Evolutionary conservation across 2,113 vertebrate species (phyloP), one percentile per base, ranked within the genome.

Genomic region (Poecile atricapillus): DNA sequence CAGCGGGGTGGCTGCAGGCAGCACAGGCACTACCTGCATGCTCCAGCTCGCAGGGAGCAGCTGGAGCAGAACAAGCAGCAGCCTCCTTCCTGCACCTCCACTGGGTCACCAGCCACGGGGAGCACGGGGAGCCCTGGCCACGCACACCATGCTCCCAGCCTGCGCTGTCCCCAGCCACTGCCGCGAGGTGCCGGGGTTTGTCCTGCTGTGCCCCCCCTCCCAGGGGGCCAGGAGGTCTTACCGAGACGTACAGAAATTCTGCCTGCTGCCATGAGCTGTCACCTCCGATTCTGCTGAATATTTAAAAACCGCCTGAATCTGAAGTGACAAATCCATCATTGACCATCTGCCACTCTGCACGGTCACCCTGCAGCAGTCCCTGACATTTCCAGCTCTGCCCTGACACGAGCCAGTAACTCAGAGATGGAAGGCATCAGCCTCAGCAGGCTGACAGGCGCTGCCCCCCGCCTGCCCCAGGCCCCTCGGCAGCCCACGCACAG

Each of bases 251-350:
- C 50, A 86, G 84, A 88, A 82, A 94, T 94, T 93, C 83, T 89
- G 92, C 84, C 85, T 80, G 85, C 95, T 95, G 93, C 97, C 94
- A 89, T 25, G 63, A 93, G 94, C 96, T 96, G 96, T 96, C 97
- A 93, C 93, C 94, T 95, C 95, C 2, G 25, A 95, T 97, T 92
- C 85, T 83, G 95, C 94, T 97, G 94, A 93, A 95, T 97, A 93
- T 96, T 97, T 96, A 96, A 95, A 94, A 94, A 82, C 49, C 0
- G 80, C 67, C 91, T 90, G 96, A 87, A 97, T 97, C 80, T 80
- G 77, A 97, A 97, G 96, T 95, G 97, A 97, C 96, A 96, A 92
- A 95, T 96, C 96, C 92, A 92, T 97, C 97, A 96, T 89, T 82
- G 96, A 87, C 97, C 97, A 96, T 95, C 97, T 97, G 97, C 96